Conservation (phyloP, 2,113 vertebrate genomes). For the Cynoglossus semilaevis region DNA sequence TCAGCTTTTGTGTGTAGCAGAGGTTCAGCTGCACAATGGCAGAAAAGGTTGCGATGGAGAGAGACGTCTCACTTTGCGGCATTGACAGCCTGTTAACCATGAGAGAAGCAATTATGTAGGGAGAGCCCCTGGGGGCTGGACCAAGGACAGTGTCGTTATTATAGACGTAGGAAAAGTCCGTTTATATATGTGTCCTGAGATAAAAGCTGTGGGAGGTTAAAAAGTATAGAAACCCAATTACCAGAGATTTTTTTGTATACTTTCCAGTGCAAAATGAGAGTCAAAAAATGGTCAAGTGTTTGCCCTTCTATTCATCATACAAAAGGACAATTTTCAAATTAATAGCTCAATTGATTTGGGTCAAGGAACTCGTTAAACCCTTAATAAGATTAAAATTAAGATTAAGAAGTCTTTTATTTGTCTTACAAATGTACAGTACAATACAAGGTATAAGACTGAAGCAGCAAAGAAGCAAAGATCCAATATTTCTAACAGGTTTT, state of each 20-base stretch:
- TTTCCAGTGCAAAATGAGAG: too few species aligned
- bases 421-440: too few species aligned
- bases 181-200: background rate
- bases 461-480: too few species aligned
- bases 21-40: background rate
- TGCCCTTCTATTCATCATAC: too few species aligned
- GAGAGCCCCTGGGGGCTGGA: background rate
- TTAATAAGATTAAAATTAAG: too few species aligned
- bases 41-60: background rate
- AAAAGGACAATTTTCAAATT: too few species aligned
- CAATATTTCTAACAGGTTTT: too few species aligned
- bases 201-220: background rate
- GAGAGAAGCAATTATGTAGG: conserved; percentile 7
- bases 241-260: background rate
- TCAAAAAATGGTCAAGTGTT: too few species aligned
- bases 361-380: too few species aligned
- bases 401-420: too few species aligned
- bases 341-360: too few species aligned
- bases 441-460: too few species aligned
- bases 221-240: background rate
- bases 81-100: conserved; percentile 4
- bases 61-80: conserved; percentile 4
- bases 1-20: background rate
- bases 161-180: background rate
- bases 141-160: background rate